Conservation (phyloP, 2,888 invertebrate genomes). For the Hermodice carunculata region DNA sequence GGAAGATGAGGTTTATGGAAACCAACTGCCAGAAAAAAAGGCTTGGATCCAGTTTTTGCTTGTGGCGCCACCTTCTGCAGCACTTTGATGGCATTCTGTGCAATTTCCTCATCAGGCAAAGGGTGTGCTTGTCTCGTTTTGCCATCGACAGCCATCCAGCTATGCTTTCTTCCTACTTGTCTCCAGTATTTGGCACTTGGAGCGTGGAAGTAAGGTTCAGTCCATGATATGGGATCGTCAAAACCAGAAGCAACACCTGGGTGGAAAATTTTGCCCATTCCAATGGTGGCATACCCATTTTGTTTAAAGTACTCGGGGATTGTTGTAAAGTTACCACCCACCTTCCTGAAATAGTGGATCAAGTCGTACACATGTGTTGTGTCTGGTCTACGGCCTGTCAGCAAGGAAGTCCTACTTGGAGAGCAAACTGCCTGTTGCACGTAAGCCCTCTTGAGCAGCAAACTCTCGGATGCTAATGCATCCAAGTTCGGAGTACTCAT, state of each 20-base stretch:
- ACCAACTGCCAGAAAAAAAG: slow-evolving; percentile 46
- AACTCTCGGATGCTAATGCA: slow-evolving; percentile 38
- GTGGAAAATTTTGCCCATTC: slow-evolving; percentile 35
- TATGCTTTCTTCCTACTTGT: slow-evolving; percentile 17
- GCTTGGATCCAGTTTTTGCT: slow-evolving; percentile 21
- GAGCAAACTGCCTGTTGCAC: slow-evolving; percentile 43
- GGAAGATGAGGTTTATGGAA: slow-evolving; percentile 46
- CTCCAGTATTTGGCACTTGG: slow-evolving; percentile 24
- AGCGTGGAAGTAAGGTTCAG: slow-evolving; percentile 42
- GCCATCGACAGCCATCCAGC: slow-evolving; percentile 46
- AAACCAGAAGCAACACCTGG: slow-evolving; percentile 71
- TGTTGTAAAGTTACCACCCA: slow-evolving; percentile 34
- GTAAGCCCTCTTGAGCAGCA: slow-evolving; percentile 44
- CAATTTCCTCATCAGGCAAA: slow-evolving; percentile 32
- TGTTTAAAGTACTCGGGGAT: slow-evolving; percentile 35
- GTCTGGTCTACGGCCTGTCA: slow-evolving; percentile 37
- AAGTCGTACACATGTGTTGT: slow-evolving; percentile 38
- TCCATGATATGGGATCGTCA: slow-evolving; percentile 52
- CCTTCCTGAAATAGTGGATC: slow-evolving; percentile 33
- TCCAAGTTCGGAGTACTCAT: slow-evolving; percentile 49
- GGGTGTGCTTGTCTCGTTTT: slow-evolving; percentile 27
- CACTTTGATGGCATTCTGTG: slow-evolving; percentile 27
- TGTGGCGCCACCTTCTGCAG: slow-evolving; percentile 19
- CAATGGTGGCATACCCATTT: slow-evolving; percentile 26
- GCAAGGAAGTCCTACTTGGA: slow-evolving; percentile 36